Conservation (phyloP, 2,113 vertebrate species). For the Melospiza melodia region DNA sequence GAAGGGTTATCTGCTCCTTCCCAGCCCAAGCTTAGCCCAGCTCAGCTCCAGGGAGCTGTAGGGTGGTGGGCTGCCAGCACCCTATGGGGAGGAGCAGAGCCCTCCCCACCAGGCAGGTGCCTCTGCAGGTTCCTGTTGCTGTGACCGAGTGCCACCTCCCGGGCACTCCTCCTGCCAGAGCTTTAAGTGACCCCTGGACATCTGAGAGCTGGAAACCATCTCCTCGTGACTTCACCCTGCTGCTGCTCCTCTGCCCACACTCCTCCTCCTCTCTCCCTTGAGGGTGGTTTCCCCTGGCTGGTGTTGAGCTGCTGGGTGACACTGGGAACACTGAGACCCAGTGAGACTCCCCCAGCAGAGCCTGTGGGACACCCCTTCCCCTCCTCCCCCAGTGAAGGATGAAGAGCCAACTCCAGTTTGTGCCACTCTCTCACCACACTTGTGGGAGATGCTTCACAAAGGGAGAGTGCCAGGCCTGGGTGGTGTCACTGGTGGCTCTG, state of each 20-base stretch:
- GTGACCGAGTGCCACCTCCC: background rate
- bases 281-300: background rate
- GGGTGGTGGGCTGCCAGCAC: background rate
- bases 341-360: background rate
- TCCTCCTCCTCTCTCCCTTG: background rate
- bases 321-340: background rate
- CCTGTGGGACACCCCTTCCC: background rate
- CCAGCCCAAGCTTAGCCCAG: background rate
- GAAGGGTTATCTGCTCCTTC: background rate
- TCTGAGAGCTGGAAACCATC: background rate
- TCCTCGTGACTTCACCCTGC: background rate
- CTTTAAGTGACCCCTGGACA: background rate
- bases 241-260: background rate
- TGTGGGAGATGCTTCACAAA: background rate
- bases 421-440: rapidly evolving
- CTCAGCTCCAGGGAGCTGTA: slow-evolving; percentile 23
- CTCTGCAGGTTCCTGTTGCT: background rate
- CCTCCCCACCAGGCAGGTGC: background rate
- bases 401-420: background rate
- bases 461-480: rapidly evolving
- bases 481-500: background rate
- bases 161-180: background rate
- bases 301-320: background rate
- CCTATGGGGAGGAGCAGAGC: slow-evolving; percentile 44
- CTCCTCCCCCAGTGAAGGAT: background rate